Evolutionary conservation across 2,797 vertebrate species (phyloP).

Genomic region (Cottoperca gobio): DNA sequence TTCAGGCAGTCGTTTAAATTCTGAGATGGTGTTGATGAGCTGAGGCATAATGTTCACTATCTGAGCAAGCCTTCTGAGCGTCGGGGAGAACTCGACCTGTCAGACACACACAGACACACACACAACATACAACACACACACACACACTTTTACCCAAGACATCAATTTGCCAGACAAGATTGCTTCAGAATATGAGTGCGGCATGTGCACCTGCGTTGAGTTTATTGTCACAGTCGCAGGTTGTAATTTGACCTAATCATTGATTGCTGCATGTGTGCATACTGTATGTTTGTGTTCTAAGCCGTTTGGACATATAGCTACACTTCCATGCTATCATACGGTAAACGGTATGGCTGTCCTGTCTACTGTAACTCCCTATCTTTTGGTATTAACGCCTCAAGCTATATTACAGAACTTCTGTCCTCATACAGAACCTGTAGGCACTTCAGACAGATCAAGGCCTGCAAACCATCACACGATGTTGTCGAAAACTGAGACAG

Average conservation of each 20-base stretch:
- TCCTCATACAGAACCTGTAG: too few species aligned
- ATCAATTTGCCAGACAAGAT: not conserved
- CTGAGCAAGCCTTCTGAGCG: slow-evolving; percentile 81
- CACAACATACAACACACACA: not conserved
- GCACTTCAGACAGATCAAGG: too few species aligned
- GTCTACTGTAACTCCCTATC: too few species aligned
- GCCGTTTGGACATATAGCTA: too few species aligned
- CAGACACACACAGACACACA: slow-evolving; percentile 18
- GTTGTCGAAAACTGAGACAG: too few species aligned
- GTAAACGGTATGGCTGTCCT: not conserved
- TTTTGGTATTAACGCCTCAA: too few species aligned
- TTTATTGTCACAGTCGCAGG: not conserved
- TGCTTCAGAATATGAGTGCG: slow-evolving; percentile 64
- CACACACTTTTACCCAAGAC: not conserved
- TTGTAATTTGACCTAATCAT: too few species aligned
- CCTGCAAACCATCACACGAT: too few species aligned
- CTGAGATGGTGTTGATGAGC: slow-evolving; percentile 85
- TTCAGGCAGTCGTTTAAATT: slow-evolving; percentile 88
- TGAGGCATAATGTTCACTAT: slow-evolving; percentile 86
- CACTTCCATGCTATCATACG: too few species aligned
- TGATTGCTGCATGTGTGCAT: not conserved
- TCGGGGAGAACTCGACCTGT: slow-evolving; percentile 91
- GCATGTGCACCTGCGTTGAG: not conserved
- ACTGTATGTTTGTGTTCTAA: too few species aligned
- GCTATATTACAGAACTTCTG: too few species aligned